Evolutionary conservation across 2,797 vertebrate species (phyloP).

Genomic region (Rousettus madagascariensis): DNA sequence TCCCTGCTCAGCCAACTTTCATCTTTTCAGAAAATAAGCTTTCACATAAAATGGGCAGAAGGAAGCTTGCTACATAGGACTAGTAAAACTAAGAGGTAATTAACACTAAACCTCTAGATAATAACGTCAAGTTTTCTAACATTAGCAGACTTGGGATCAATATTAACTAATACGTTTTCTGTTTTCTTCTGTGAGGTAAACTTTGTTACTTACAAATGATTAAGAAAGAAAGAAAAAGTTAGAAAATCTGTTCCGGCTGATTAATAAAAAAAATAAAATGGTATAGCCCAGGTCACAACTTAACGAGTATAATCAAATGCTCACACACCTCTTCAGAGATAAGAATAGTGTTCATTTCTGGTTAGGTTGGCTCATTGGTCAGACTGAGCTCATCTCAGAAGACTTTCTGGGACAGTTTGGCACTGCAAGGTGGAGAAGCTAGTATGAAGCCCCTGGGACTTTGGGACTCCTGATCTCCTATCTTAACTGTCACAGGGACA

Average conservation of each 20-base stretch:
- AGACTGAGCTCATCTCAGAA: neutral
- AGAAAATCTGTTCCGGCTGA: neutral
- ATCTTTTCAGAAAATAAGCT: conserved; percentile 6
- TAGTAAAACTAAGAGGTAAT: conserved; percentile 65
- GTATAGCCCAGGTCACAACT: neutral
- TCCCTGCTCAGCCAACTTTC: neutral
- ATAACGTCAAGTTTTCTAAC: neutral
- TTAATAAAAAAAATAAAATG: neutral
- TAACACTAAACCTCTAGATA: conserved; percentile 51
- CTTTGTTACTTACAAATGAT: neutral
- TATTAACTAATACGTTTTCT: conserved; percentile 24
- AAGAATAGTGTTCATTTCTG: neutral
- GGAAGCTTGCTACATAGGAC: conserved; percentile 23
- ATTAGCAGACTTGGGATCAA: conserved; percentile 26
- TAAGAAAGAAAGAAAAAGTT: neutral
- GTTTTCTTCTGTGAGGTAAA: conserved; percentile 33
- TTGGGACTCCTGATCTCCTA: neutral
- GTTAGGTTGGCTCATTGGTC: neutral
- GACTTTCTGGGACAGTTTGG: neutral
- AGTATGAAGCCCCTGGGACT: neutral
- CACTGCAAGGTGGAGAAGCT: neutral
- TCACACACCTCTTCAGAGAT: neutral
- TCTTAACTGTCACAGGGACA: neutral
- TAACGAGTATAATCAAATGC: too few relatives aligned
- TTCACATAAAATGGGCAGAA: conserved; percentile 51